These are phyloP conservation scores for Odiellus spinosus DNA, from an alignment of 2,888 invertebrate genomes.

Conservation along the genomic window DNA sequence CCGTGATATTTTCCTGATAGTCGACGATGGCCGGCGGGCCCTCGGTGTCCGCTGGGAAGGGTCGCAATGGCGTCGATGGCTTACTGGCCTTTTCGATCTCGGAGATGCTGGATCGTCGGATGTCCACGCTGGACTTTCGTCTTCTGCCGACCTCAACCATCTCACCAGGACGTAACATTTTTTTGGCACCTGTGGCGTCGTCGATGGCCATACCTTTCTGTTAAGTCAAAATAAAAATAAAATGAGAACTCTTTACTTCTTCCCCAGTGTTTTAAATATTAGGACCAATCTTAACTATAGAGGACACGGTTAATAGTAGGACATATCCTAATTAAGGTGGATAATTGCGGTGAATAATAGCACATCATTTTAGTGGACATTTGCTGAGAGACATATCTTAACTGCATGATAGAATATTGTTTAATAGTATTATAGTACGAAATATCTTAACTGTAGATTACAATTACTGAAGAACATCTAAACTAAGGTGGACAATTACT, in stretches of 20 bases:
- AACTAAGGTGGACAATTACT: too few species aligned
- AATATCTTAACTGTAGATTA: too few species aligned
- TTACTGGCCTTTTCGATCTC: slow-evolving; percentile 83
- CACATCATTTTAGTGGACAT: too few species aligned
- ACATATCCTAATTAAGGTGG: too few species aligned
- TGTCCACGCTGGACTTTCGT: slow-evolving; percentile 17
- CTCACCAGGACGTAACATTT: slow-evolving; percentile 24
- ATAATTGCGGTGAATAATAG: too few species aligned
- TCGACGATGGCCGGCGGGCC: slow-evolving; percentile 73
- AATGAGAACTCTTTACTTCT: not conserved
- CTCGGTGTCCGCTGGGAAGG: slow-evolving; percentile 53
- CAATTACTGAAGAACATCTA: too few species aligned
- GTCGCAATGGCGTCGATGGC: slow-evolving; percentile 70
- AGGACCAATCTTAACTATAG: too few species aligned
- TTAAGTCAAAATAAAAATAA: slow-evolving; percentile 12
- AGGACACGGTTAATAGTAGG: too few species aligned
- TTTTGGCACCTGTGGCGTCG: slow-evolving; percentile 20
- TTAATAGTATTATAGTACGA: too few species aligned
- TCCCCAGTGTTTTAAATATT: not conserved
- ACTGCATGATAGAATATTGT: too few species aligned
- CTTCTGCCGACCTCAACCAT: slow-evolving; percentile 22
- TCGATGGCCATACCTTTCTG: slow-evolving; percentile 24
- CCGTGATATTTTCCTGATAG: slow-evolving; percentile 85
- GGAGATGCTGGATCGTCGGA: slow-evolving; percentile 45
- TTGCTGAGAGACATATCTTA: too few species aligned